Evolutionary conservation across 2,797 vertebrate species (phyloP).

Genomic region (Botia almorhae): DNA sequence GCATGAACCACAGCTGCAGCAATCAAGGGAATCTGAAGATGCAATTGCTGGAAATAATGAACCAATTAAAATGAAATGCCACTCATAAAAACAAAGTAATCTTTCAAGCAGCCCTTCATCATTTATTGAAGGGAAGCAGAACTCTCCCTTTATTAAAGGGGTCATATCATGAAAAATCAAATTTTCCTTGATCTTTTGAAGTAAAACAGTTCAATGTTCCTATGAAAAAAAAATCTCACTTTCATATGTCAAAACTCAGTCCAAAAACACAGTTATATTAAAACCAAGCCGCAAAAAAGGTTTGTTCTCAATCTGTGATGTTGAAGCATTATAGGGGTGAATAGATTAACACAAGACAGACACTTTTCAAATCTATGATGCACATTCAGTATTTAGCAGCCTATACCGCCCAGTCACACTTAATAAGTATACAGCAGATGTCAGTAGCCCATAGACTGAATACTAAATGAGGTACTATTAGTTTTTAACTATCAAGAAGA

Average conservation of each 20-base stretch:
- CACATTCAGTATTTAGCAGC: neutral
- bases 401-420: neutral
- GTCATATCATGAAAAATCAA: slow-evolving; percentile 34
- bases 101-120: slow-evolving; percentile 71
- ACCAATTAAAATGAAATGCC: slow-evolving; percentile 79
- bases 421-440: neutral
- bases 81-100: slow-evolving; percentile 75
- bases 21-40: slow-evolving; percentile 75
- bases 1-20: slow-evolving; percentile 72
- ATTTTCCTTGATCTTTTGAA: slow-evolving; percentile 36
- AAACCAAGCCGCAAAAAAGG: neutral
- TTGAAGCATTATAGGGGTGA: neutral
- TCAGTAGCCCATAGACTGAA: neutral
- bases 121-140: slow-evolving; percentile 69
- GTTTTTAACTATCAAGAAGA: slow-evolving; percentile 1
- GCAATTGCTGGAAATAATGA: slow-evolving; percentile 79
- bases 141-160: slow-evolving; percentile 50
- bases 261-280: neutral
- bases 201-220: slow-evolving; percentile 16
- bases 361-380: neutral
- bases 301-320: neutral
- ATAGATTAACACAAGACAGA: too few relatives aligned
- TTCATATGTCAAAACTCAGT: neutral
- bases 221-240: neutral
- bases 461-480: neutral